phyloP scores from a whole-genome alignment of 2,113 vertebrate species.

The Cygnus atratus region DNA sequence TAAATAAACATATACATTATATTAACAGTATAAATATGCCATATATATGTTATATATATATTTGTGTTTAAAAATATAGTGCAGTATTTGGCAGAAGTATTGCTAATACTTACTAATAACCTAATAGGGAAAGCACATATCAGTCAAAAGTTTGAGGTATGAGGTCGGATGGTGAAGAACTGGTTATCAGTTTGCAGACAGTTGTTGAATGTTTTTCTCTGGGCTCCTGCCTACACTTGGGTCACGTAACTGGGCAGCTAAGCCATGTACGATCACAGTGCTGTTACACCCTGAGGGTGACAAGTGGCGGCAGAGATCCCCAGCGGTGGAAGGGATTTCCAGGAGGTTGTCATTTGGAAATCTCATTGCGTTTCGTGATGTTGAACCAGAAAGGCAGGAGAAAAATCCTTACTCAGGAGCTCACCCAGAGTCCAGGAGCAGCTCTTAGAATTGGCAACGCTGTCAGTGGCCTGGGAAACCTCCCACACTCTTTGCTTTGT shows the following conservation, averaged over 20 bases:
- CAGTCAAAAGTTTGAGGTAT: not conserved
- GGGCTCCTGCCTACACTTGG: not conserved
- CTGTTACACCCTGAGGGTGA: not conserved
- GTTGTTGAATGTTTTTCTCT: not conserved
- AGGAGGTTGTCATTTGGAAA: not conserved
- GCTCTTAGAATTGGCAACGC: not conserved
- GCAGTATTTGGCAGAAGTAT: not conserved
- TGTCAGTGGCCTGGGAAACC: not conserved
- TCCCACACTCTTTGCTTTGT: not conserved
- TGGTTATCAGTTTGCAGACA: not conserved
- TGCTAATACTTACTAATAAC: not conserved
- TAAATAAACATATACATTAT: not conserved
- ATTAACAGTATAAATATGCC: not conserved
- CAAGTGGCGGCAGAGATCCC: not conserved
- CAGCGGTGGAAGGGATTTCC: not conserved
- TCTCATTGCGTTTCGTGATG: not conserved
- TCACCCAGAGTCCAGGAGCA: not conserved
- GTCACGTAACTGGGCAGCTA: not conserved
- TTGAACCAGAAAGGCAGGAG: not conserved
- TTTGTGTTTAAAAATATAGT: not conserved
- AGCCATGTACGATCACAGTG: not conserved
- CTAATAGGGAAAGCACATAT: not conserved
- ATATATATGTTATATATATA: too few species aligned
- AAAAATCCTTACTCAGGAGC: not conserved
- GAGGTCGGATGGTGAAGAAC: not conserved